Percentiles rank a stretch among this genome's conserved stretches.
These are phyloP conservation scores for Babyrousa celebensis DNA, from an alignment of 2,797 vertebrate species.

Conservation along the genomic window DNA sequence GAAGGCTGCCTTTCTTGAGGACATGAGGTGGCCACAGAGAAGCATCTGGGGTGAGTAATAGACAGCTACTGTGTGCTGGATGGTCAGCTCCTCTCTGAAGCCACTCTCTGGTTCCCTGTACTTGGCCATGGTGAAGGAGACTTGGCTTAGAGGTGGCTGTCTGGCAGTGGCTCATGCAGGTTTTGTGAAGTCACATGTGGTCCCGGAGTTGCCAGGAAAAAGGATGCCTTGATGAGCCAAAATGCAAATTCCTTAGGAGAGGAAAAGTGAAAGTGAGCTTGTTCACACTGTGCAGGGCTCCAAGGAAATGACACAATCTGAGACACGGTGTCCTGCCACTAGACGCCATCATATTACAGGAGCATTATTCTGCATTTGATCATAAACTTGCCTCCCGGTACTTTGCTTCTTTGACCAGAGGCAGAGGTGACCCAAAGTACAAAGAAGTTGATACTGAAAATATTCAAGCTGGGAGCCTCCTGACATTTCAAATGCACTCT, in stretches of 20 bases:
- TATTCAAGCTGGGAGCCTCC: not conserved
- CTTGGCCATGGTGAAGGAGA: slow-evolving; percentile 57
- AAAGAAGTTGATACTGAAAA: slow-evolving; percentile 5
- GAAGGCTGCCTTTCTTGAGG: not conserved
- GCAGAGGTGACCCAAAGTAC: slow-evolving; percentile 55
- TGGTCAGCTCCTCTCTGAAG: not conserved
- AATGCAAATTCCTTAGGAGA: slow-evolving; percentile 85
- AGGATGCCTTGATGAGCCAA: slow-evolving; percentile 85
- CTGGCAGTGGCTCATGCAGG: slow-evolving; percentile 76
- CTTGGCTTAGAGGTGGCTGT: slow-evolving; percentile 66
- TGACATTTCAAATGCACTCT: not conserved
- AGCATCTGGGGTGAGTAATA: not conserved
- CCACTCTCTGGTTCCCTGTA: not conserved
- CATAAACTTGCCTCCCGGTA: slow-evolving; percentile 49
- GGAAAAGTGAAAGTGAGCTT: slow-evolving; percentile 86
- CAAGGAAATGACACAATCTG: slow-evolving; percentile 79
- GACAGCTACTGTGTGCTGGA: not conserved
- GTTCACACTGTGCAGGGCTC: slow-evolving; percentile 83
- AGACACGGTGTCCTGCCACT: slow-evolving; percentile 72
- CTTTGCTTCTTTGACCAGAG: slow-evolving; percentile 55
- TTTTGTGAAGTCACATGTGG: slow-evolving; percentile 87
- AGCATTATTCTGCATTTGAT: slow-evolving; percentile 62
- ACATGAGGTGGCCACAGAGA: not conserved
- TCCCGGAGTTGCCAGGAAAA: slow-evolving; percentile 83
- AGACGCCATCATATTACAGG: slow-evolving; percentile 2